Conservation (phyloP, 1,140 invertebrate genomes). For the Polypedilum pembai region DNA sequence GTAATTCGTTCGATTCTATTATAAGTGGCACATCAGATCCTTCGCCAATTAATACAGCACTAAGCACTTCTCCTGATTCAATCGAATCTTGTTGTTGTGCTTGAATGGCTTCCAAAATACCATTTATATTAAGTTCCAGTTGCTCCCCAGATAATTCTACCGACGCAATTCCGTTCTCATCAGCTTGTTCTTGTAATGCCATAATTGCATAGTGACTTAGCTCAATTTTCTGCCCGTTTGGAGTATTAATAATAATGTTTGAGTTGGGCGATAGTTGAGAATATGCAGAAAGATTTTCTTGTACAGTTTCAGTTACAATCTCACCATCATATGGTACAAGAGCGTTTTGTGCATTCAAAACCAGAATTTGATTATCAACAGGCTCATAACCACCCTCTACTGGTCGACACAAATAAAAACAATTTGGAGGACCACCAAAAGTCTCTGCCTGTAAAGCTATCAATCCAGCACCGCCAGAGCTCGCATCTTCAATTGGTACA, state of each 20-base stretch:
- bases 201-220: not conserved
- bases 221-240: not conserved
- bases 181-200: not conserved
- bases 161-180: not conserved
- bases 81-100: not conserved
- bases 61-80: not conserved
- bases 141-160: not conserved
- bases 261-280: constrained; percentile 2
- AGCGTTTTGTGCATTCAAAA: constrained; percentile 33
- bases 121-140: not conserved
- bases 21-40: not conserved
- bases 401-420: constrained; percentile 55
- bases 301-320: not conserved
- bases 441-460: constrained; percentile 59
- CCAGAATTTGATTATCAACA: constrained; percentile 59
- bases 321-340: not conserved
- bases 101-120: constrained; percentile 1
- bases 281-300: not conserved
- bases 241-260: constrained; percentile 21
- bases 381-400: constrained; percentile 61
- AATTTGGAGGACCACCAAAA: constrained; percentile 54
- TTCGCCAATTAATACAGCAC: not conserved
- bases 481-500: constrained; percentile 35
- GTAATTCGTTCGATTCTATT: not conserved
- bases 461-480: constrained; percentile 52